Evolutionary conservation across 1,140 invertebrate genomes (phyloP), one percentile per base, ranked within the genome.

Genomic region (Neodiprion fabricii): DNA sequence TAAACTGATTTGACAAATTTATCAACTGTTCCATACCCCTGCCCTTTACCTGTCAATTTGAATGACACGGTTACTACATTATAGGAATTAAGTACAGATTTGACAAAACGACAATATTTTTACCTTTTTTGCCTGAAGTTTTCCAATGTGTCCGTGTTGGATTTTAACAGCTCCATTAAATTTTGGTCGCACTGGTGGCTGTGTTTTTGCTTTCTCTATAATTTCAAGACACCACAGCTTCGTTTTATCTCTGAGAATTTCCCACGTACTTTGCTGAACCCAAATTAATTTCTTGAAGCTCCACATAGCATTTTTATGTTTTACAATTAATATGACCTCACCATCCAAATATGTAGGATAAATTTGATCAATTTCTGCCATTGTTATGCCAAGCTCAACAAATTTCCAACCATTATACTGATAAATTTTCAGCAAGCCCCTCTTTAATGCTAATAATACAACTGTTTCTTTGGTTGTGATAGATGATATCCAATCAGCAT

Each of bases 371-470:
- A 74, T 72, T 50, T 70, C 71, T 1, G 72, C 49, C 10, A 77
- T 74, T 48, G 80, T 79, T 12, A 77, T 49, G 67, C 40, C 48
- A 8, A 76, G 79, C 40, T 78, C 14, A 8, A 85, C 76, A 77
- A 89, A 90, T 73, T 76, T 78, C 88, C 87, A 89, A 1, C 89
- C 89, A 74, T 89, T 82, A 49, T 89, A 89, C 48, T 89, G 88
- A 72, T 84, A 88, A 47, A 81, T 69, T 28, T 53, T 73, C 7
- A 82, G 65, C 4, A 76, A 75, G 11, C 77, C 48, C 14, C 48
- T 49, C n/a, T 76, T 50, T 12, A 21, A 12, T 17, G 74, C 14
- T 8, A 79, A 69, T 1, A 85, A 14, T 12, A 85, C 9, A 17
- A 79, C 17, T 17, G 73, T 61, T n/a, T 71, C 75, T 3, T 77